These are phyloP conservation scores for Sebastes diaconus DNA, from an alignment of 2,797 vertebrate species.

Conservation along the genomic window DNA sequence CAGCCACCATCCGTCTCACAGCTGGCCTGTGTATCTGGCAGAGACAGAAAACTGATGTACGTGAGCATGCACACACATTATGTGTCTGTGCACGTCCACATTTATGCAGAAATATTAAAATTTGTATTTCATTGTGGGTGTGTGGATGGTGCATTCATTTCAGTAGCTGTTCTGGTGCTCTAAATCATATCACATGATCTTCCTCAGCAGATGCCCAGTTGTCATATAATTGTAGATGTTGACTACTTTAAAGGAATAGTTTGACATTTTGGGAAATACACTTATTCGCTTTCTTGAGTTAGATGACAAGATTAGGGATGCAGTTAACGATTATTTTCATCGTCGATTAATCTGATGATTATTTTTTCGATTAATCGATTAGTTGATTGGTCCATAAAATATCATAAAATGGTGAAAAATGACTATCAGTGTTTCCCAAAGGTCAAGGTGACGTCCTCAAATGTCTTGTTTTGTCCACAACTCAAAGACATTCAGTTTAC, in stretches of 20 bases:
- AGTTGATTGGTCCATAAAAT: too few relatives aligned
- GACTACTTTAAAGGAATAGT: background rate
- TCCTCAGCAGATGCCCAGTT: background rate
- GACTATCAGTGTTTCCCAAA: too few relatives aligned
- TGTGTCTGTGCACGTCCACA: background rate
- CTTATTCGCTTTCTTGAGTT: background rate
- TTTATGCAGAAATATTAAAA: slow-evolving; percentile 12
- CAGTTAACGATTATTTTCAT: rapidly evolving
- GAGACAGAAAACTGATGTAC: slow-evolving; percentile 3
- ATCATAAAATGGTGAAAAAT: too few relatives aligned
- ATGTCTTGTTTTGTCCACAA: too few relatives aligned
- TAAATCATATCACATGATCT: background rate
- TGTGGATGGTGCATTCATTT: background rate
- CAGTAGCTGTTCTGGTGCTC: background rate
- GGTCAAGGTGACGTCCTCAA: too few relatives aligned
- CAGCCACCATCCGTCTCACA: slow-evolving; percentile 64
- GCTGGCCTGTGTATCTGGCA: slow-evolving; percentile 14
- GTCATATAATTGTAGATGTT: background rate
- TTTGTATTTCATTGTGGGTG: background rate
- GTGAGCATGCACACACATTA: background rate
- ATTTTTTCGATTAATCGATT: too few relatives aligned
- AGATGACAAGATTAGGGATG: background rate
- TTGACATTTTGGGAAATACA: too few relatives aligned
- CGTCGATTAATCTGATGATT: too few relatives aligned
- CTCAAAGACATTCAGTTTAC: too few relatives aligned